Conservation (phyloP, 2,113 vertebrate species). For the Rallus limicola region DNA sequence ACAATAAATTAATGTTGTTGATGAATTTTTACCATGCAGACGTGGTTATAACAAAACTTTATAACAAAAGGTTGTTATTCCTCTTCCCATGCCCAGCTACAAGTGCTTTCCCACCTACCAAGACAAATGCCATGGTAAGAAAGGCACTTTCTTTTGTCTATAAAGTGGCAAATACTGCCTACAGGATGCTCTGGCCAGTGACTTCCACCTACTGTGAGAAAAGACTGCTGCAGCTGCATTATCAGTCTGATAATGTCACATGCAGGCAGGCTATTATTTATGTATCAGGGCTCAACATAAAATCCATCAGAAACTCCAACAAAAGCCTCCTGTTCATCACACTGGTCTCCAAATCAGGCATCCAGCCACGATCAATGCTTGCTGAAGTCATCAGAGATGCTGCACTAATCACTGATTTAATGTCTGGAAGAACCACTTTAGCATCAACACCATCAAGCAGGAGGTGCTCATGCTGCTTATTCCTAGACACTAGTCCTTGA, state of each 20-base stretch:
- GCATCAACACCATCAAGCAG: background rate
- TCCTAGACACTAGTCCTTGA: background rate
- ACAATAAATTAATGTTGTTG: slow-evolving; percentile 3
- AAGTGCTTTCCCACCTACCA: slow-evolving; percentile 10
- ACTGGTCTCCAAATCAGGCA: background rate
- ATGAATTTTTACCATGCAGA: background rate
- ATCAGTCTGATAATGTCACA: background rate
- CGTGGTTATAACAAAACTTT: background rate
- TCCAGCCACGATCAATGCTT: background rate
- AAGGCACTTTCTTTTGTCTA: background rate
- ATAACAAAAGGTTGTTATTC: background rate
- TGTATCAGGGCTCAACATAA: background rate
- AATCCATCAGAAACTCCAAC: background rate
- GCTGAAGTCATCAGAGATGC: background rate
- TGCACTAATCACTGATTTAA: background rate
- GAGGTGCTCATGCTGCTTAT: accelerated
- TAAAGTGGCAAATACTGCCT: background rate
- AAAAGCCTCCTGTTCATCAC: background rate
- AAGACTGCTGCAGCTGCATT: background rate
- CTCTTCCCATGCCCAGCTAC: background rate
- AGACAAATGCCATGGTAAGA: background rate
- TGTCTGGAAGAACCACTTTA: background rate
- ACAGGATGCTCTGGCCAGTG: background rate
- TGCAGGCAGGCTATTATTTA: background rate
- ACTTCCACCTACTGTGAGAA: background rate